phyloP scores from a whole-genome alignment of 1,140 invertebrate genomes.

The Zaprionus capensis region DNA sequence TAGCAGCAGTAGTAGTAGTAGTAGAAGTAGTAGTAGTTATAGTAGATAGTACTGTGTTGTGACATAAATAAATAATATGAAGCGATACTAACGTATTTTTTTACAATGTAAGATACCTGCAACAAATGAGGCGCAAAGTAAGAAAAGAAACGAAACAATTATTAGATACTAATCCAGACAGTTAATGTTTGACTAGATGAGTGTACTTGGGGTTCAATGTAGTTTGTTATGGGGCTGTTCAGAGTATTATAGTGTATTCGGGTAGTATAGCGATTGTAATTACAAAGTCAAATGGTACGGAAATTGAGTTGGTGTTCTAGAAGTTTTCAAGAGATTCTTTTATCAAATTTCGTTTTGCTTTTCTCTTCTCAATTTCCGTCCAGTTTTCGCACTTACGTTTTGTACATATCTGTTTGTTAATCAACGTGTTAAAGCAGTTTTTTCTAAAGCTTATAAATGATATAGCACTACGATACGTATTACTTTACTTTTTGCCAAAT shows the following conservation, averaged over 20 bases:
- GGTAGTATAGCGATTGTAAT: constrained; percentile 13
- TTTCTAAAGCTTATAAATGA: constrained; percentile 27
- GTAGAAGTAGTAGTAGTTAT: constrained; percentile 33
- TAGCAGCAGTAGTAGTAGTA: constrained; percentile 14
- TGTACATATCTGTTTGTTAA: constrained; percentile 1
- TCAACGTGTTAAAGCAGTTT: constrained; percentile 26
- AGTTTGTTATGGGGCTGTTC: constrained; percentile 13
- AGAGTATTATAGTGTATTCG: neutral
- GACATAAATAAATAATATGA: constrained; percentile 71
- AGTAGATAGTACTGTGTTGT: constrained; percentile 40
- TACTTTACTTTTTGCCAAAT: constrained; percentile 40
- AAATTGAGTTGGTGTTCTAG: neutral
- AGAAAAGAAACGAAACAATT: constrained; percentile 80
- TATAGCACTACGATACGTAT: constrained; percentile 28
- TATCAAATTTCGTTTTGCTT: neutral
- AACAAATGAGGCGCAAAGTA: constrained; percentile 83
- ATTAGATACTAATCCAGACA: constrained; percentile 77
- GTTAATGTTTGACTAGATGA: constrained; percentile 25
- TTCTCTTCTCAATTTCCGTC: constrained; percentile 51
- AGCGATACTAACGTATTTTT: constrained; percentile 84
- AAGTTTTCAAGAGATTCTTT: neutral
- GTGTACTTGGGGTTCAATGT: neutral
- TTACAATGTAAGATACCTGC: constrained; percentile 84
- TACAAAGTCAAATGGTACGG: neutral
- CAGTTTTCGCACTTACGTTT: constrained; percentile 8